Evolutionary conservation across 2,797 vertebrate genomes (phyloP).

Genomic region (Phoxinus dragarum): DNA sequence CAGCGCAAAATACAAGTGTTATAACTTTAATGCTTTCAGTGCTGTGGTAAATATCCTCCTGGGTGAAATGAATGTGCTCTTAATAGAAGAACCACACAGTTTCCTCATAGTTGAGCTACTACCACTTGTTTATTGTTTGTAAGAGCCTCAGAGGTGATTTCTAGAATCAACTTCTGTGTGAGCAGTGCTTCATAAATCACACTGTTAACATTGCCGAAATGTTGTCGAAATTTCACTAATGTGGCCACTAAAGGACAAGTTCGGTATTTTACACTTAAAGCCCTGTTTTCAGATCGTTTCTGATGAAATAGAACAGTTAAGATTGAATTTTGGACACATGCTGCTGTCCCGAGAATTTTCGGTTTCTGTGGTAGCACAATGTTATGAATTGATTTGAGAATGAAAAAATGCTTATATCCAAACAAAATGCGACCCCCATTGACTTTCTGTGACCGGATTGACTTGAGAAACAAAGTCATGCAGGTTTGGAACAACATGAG

Average conservation of each 20-base stretch:
- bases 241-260: no score
- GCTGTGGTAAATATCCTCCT: constrained; percentile 35
- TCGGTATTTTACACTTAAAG: no score
- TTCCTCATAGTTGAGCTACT: not conserved
- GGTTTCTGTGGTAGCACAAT: no score
- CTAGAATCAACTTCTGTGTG: not conserved
- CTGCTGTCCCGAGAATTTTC: no score
- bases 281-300: no score
- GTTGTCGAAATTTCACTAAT: no score
- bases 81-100: constrained; percentile 21
- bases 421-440: not conserved
- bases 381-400: not conserved
- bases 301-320: no score
- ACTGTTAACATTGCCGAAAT: no score
- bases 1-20: constrained; percentile 28
- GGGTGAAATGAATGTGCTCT: constrained; percentile 31
- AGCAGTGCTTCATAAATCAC: no score
- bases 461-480: not conserved
- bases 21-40: constrained; percentile 19
- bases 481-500: not conserved
- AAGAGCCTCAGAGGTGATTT: constrained; percentile 20
- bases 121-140: not conserved
- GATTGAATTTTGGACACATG: no score
- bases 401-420: not conserved
- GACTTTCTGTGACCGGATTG: not conserved